These are phyloP conservation scores for Camelus dromedarius DNA, from an alignment of 2,113 vertebrate species.

Conservation along the genomic window DNA sequence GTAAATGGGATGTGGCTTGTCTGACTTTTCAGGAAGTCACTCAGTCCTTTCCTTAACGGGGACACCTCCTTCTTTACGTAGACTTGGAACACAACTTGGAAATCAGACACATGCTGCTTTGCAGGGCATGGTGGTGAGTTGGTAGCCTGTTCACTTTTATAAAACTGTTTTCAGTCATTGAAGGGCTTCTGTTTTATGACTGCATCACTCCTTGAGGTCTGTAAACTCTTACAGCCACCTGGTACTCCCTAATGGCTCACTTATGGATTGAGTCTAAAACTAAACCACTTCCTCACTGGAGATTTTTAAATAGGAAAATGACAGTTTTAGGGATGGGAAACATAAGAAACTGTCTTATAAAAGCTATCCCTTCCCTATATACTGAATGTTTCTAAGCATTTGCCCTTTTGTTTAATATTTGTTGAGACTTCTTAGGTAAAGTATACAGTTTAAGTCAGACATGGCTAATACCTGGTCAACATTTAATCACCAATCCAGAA, in stretches of 20 bases:
- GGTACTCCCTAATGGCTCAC: neutral
- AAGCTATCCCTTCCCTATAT: neutral
- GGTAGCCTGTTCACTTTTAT: neutral
- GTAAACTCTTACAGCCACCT: neutral
- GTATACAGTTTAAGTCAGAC: neutral
- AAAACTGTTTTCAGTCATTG: neutral
- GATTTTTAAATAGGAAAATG: neutral
- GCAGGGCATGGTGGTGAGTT: neutral
- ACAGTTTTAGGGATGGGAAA: neutral
- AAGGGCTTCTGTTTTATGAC: neutral
- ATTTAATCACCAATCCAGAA: neutral
- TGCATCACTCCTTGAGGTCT: neutral
- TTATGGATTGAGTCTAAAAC: neutral
- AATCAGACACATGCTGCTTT: neutral
- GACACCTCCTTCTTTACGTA: neutral
- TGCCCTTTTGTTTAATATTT: neutral
- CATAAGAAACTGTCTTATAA: neutral
- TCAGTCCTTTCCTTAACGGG: neutral
- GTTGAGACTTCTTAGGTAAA: neutral
- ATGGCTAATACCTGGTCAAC: neutral
- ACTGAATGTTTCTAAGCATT: neutral
- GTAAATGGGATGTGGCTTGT: neutral
- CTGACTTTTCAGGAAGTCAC: neutral
- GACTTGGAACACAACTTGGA: neutral
- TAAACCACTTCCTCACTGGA: neutral